Conservation (phyloP, 2,797 vertebrate species). For the Lutjanus campechanus region DNA sequence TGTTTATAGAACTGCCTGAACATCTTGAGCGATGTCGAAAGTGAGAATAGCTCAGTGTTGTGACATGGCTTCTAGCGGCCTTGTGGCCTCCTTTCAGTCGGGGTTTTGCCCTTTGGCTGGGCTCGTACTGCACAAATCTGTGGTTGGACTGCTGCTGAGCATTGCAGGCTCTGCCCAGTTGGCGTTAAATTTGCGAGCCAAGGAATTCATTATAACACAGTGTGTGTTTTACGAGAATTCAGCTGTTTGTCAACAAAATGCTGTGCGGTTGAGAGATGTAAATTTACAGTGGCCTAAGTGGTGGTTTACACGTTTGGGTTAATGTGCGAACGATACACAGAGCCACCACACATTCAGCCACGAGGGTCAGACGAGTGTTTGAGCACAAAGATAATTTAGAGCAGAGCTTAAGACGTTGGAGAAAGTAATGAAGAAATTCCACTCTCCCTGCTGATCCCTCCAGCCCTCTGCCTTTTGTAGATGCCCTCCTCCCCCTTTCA, state of each 20-base stretch:
- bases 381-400: constrained; percentile 40
- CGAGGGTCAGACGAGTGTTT: constrained; percentile 27
- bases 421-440: constrained; percentile 78
- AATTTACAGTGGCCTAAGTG: constrained; percentile 48
- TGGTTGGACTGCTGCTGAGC: constrained; percentile 56
- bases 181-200: constrained; percentile 49
- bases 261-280: constrained; percentile 48
- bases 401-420: constrained; percentile 57
- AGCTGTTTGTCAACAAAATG: constrained; percentile 71
- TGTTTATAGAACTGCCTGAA: constrained; percentile 45
- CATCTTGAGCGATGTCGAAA: constrained; percentile 27
- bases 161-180: constrained; percentile 49
- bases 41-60: constrained; percentile 25
- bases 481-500: constrained; percentile 55
- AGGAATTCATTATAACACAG: constrained; percentile 66
- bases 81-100: constrained; percentile 17
- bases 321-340: constrained; percentile 52
- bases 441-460: constrained; percentile 61
- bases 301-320: constrained; percentile 53
- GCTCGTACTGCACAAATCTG: constrained; percentile 42
- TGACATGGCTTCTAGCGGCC: constrained; percentile 27
- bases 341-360: constrained; percentile 36
- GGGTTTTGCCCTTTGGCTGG: constrained; percentile 38
- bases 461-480: constrained; percentile 52
- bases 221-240: constrained; percentile 62